Conservation (phyloP, 2,113 vertebrate genomes). For the Prinia subflava region DNA sequence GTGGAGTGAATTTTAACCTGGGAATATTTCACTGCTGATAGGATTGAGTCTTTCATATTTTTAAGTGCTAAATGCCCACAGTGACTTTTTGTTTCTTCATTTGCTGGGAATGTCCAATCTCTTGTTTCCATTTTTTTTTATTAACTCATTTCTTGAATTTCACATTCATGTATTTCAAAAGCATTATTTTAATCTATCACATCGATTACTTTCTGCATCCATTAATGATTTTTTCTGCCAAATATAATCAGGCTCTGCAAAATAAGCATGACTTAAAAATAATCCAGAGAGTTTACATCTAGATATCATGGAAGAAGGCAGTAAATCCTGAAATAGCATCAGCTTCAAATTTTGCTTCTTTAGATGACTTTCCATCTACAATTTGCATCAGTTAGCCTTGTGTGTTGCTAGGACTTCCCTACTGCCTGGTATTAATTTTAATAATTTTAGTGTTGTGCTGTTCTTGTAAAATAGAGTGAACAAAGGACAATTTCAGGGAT, state of each 20-base stretch:
- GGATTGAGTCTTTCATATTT: not conserved
- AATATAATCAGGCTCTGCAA: not conserved
- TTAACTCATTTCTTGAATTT: not conserved
- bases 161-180: not conserved
- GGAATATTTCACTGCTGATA: not conserved
- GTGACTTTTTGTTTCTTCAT: not conserved
- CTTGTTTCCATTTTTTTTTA: not conserved
- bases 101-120: not conserved
- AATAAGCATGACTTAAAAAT: slow-evolving; percentile 15
- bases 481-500: not conserved
- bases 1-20: not conserved
- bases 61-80: not conserved
- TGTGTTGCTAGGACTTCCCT: not conserved
- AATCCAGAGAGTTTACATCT: not conserved
- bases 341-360: not conserved
- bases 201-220: not conserved
- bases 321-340: not conserved
- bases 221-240: slow-evolving; percentile 5
- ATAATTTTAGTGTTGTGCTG: not conserved
- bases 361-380: not conserved
- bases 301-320: not conserved
- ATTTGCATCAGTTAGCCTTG: not conserved
- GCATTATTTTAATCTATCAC: not conserved
- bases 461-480: not conserved
- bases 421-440: not conserved